These are phyloP conservation scores for Polypedilum pembai DNA, from an alignment of 1,140 invertebrate species.

Conservation along the genomic window DNA sequence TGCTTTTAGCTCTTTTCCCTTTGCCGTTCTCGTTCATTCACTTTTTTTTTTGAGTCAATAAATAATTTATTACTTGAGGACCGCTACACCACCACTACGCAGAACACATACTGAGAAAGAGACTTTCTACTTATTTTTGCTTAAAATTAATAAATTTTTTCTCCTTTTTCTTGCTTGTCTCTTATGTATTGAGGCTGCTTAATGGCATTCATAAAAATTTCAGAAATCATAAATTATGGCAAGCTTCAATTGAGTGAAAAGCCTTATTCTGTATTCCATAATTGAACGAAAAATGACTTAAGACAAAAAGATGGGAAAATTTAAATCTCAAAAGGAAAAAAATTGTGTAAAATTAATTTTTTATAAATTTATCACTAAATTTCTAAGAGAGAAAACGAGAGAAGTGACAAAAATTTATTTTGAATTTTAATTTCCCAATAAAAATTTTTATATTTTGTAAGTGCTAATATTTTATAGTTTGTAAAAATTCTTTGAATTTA, in stretches of 20 bases:
- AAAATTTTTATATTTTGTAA: neutral
- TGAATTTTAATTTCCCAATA: too few species aligned
- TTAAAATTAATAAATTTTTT: neutral
- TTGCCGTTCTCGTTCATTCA: neutral
- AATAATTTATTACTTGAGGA: slow-evolving; percentile 18
- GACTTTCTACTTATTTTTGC: neutral
- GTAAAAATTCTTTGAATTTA: neutral
- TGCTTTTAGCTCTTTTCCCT: neutral
- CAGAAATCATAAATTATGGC: slow-evolving; percentile 6
- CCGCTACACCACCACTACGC: neutral
- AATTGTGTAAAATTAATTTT: too few species aligned
- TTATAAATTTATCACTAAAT: too few species aligned
- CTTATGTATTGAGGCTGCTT: neutral
- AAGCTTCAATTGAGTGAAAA: neutral
- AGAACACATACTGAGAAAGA: neutral
- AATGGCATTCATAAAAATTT: slow-evolving; percentile 19
- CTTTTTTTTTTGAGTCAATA: slow-evolving; percentile 1
- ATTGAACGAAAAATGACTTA: neutral
- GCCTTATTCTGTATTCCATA: neutral
- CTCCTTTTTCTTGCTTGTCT: too few species aligned
- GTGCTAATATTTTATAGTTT: neutral
- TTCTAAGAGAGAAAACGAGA: too few species aligned
- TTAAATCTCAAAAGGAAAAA: slow-evolving; percentile 20
- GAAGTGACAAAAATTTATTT: too few species aligned
- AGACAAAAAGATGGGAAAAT: neutral